Percentiles rank a stretch among this genome's conserved stretches.
Evolutionary conservation across 53 echinoderm and acorn worm genomes (phyloP).

Genomic region (Arbacia lixula): DNA sequence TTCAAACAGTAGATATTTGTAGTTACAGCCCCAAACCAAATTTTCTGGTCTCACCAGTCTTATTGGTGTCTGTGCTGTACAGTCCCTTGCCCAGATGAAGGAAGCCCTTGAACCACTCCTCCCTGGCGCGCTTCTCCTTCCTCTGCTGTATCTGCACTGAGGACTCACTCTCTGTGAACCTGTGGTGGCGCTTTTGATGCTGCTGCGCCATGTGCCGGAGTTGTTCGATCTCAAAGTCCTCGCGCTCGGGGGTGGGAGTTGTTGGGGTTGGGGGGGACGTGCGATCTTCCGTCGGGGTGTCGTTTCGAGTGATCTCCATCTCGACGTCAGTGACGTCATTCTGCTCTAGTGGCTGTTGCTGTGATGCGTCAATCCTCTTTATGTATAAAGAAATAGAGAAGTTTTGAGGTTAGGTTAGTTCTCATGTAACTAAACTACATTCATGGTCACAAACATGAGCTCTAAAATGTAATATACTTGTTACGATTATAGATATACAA

Average conservation of each 20-base stretch:
- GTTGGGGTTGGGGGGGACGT: slow-evolving; percentile 33
- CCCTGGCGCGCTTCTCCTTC: slow-evolving; percentile 59
- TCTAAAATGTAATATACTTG: too few species aligned
- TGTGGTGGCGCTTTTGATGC: slow-evolving; percentile 51
- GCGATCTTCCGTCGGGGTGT: slow-evolving; percentile 60
- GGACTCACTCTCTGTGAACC: slow-evolving; percentile 48
- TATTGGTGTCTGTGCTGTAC: slow-evolving; percentile 88
- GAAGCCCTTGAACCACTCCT: slow-evolving; percentile 90
- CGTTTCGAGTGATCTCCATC: slow-evolving; percentile 76
- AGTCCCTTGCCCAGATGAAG: slow-evolving; percentile 92
- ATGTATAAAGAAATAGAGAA: too few species aligned
- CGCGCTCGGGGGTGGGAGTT: slow-evolving; percentile 2
- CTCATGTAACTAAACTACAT: too few species aligned
- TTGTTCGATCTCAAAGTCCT: slow-evolving; percentile 62
- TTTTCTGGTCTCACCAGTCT: slow-evolving; percentile 67
- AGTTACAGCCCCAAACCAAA: too few species aligned
- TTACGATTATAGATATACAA: too few species aligned
- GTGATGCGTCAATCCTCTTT: slow-evolving; percentile 57
- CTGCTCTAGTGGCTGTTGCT: slow-evolving; percentile 7
- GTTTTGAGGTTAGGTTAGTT: too few species aligned
- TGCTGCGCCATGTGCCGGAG: slow-evolving; percentile 69
- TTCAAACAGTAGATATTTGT: too few species aligned
- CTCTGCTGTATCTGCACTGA: slow-evolving; percentile 21
- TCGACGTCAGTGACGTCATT: slow-evolving; percentile 66
- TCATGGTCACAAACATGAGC: too few species aligned